phyloP scores from a whole-genome alignment of 30 jellyfish, hydroid and myxozoan species.

The Hydractinia symbiolongicarpus region DNA sequence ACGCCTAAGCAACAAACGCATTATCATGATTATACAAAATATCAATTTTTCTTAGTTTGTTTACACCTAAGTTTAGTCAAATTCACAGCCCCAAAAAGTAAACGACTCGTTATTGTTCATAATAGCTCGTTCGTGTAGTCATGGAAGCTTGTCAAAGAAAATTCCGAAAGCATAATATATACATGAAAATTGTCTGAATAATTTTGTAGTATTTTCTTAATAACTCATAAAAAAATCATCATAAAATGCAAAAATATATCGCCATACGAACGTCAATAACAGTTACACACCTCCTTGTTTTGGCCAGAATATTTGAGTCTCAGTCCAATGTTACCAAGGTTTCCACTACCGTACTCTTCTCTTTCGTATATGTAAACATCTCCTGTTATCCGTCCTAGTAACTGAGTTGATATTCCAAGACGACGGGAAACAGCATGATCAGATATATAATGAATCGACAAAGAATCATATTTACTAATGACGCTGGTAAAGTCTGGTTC shows the following conservation, averaged over 20 bases:
- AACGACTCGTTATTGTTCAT: too few relatives aligned
- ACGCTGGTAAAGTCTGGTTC: constrained; percentile 75
- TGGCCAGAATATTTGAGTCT: constrained; percentile 72
- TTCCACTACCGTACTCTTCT: constrained; percentile 3
- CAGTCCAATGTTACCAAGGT: constrained; percentile 58
- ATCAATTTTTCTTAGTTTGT: background rate
- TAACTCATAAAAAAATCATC: too few relatives aligned
- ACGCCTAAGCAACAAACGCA: constrained; percentile 32
- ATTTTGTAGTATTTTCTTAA: too few relatives aligned
- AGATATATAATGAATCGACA: constrained; percentile 35
- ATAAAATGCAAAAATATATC: too few relatives aligned
- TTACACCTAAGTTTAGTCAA: background rate
- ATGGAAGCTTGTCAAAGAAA: too few relatives aligned
- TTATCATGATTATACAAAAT: background rate
- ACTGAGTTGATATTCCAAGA: constrained; percentile 55
- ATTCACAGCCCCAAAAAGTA: too few relatives aligned
- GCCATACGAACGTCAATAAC: too few relatives aligned
- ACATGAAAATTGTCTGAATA: too few relatives aligned
- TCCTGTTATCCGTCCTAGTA: constrained; percentile 64
- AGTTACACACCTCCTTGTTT: constrained; percentile 67
- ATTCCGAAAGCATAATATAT: too few relatives aligned
- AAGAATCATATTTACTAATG: constrained; percentile 45
- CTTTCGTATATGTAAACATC: constrained; percentile 32
- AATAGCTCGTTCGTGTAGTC: too few relatives aligned
- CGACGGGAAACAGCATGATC: constrained; percentile 50